Base-by-base conservation (phyloP, 2,113 vertebrate genomes). In the Pheucticus melanocephalus region DNA sequence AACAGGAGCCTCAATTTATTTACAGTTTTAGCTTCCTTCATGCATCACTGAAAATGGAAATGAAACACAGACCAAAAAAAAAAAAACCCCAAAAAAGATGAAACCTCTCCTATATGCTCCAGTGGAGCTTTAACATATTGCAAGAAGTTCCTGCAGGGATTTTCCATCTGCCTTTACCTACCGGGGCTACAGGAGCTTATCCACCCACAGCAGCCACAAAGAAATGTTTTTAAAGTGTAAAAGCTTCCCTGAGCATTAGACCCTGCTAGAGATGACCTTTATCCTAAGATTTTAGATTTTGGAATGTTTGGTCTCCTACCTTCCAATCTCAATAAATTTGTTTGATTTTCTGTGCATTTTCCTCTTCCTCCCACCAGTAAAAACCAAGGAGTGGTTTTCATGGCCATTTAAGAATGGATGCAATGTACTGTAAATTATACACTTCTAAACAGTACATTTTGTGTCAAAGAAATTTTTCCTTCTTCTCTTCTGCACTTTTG, bases 161-260 rank as follows among this genome's bases (percentile, higher is more conserved):
- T 92, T 94, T 79, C 60, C 86, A 88, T 78, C 64, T 82, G 71
- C 82, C 48, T 92, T 86, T 80, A 92, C 90, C 82, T 93, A 59
- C 30, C 4, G 5, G 66, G 33, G 57, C 45, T 91, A 54, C 35
- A 72, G 50, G 57, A 95, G 84, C 37, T 89, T 85, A 79, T 82
- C 53, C 75, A 90, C 27, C 50, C 63, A 90, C 44, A 87, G 28
- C 48, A 89, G 30, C 19, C 69, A 84, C 50, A 59, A 59, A 90
- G 30, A 88, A 91, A 76, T 42, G 7, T 77, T 90, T 85, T 86
- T 24, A 92, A 70, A 35, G 66, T 40, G 15, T 48, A 54, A 91
- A 88, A 78, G 11, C 27, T 72, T 79, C 24, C n/a, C 42, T 91
- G 84, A 87, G 33, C 22, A 12, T 69, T 53, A 85, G 45, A 73